Conservation (phyloP, 2,888 invertebrate species). For the Drosophila koepferae region DNA sequence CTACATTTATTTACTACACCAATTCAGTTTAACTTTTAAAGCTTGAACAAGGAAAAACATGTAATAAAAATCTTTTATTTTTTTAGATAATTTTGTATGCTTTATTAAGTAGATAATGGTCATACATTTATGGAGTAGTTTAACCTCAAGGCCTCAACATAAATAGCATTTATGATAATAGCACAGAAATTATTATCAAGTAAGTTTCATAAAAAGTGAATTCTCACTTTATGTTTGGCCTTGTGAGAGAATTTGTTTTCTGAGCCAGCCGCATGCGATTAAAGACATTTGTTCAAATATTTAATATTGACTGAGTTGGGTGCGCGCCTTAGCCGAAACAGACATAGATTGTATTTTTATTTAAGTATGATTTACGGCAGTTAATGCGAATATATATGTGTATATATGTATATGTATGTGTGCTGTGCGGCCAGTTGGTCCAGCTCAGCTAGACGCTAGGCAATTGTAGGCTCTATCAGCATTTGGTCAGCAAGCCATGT, state of each 20-base stretch:
- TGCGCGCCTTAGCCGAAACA: conserved; percentile 13
- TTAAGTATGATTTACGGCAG: conserved; percentile 74
- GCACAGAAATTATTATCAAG: neutral
- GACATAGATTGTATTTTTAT: conserved; percentile 56
- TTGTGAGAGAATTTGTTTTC: neutral
- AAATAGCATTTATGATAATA: neutral
- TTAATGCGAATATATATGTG: conserved; percentile 47
- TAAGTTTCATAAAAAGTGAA: neutral
- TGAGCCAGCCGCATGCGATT: neutral
- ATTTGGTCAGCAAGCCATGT: conserved; percentile 64
- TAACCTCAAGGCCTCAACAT: neutral
- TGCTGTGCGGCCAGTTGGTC: conserved; percentile 20
- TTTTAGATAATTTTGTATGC: neutral
- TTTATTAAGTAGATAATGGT: neutral
- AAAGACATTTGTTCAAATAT: conserved; percentile 18
- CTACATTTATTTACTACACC: too few relatives aligned
- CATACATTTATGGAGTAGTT: neutral
- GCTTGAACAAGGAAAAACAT: neutral
- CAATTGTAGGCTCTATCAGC: conserved; percentile 62
- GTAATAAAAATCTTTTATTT: too few relatives aligned
- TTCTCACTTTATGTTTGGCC: neutral
- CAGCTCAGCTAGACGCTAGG: conserved; percentile 25
- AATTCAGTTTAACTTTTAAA: too few relatives aligned
- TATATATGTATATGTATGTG: neutral
- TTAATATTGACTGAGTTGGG: conserved; percentile 21